Evolutionary conservation across 2,888 invertebrate species (phyloP), one percentile per base, ranked within the genome.

Genomic region (Stenodera caucasica): DNA sequence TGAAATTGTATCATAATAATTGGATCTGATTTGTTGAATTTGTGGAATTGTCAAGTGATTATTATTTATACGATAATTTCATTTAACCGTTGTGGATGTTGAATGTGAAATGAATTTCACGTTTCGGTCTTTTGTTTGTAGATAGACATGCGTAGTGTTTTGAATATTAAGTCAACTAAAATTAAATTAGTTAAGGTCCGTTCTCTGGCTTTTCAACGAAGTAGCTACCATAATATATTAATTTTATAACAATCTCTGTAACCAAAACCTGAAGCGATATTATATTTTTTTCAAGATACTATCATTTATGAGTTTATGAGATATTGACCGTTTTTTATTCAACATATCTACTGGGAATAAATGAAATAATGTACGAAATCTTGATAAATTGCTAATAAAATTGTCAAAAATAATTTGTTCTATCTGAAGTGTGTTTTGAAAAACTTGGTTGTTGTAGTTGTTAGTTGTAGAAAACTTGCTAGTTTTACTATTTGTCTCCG

Each of bases 181-280:
- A 69, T 64, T 67, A 58, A 65, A 67, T 69, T 67, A 67, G 59
- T 58, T 55, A 64, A 67, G 67, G 67, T 67, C 67, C 65, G 62
- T 58, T 57, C 63, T 65, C 37, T 58, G 52, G 58, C 65, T 65
- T 61, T 63, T 61, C 67, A 65, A 65, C 64, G 53, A 62, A 63
- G 55, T 60, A 64, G 63, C 57, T 65, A 65, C 55, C 61, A 63
- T 59, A 45, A 45, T 21, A 21, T 61, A 63, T 57, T 63, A 67
- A 67, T 67, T 65, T 58, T 54, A 49, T 30, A 49, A 55, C 35
- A 33, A 14, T 26, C 15, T 21, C 32, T 30, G 32, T 52, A 52
- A 52, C 18, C 32, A 6, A 52, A 52, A 52, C 52, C 32, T 30
- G 32, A 33, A 15, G 11, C 40, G 9, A 11, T 18, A 18, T 18